Base-by-base conservation (phyloP, 2,888 invertebrate species). In the Dasypogon diadema region DNA sequence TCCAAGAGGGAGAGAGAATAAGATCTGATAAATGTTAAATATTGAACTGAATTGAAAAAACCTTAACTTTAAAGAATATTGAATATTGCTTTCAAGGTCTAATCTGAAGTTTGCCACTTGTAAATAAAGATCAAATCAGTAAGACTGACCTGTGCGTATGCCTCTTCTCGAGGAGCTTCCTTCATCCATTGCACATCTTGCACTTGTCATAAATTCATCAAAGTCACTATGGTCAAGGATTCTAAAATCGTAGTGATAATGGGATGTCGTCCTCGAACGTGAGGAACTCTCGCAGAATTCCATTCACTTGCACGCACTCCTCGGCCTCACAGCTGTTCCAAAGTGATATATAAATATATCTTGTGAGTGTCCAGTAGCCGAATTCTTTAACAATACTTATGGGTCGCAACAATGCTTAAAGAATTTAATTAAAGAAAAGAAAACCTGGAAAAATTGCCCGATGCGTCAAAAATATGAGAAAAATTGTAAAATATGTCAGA, bases 121-220 rank as follows among this genome's bases (percentile, higher is more conserved):
- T n/a, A n/a, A n/a, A n/a, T n/a, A n/a, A n/a, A n/a, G 8, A 30
- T 30, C 30, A 30, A 30, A 30, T 30, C 3, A 30, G 30, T 30
- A 16, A 1, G 5, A 54, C 54, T 21, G 5, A 70, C 70, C 70
- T 70, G 51, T 16, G 5, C 70, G 54, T n/a, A 70, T 70, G 18
- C 70, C 51, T 54, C 30, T 54, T 70, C 34, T 51, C 54, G 70
- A 26, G 14, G 30, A 10, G 21, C 26, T 2, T 18, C 1, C 30
- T 21, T 54, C 21, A 21, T 70, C 70, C 70, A 70, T 70, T 2
- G 70, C 34, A 70, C 70, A 70, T 70, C 30, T 26, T 70, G 54
- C 30, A 70, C n/a, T 8, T 8, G 12, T 60, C 18, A 37, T 37
- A 2, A 60, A 60, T 8, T 60, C 37, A 12, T 60, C 37, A 34